These are phyloP conservation scores for Sebastes minor DNA, from an alignment of 2,797 vertebrate species.

Conservation along the genomic window DNA sequence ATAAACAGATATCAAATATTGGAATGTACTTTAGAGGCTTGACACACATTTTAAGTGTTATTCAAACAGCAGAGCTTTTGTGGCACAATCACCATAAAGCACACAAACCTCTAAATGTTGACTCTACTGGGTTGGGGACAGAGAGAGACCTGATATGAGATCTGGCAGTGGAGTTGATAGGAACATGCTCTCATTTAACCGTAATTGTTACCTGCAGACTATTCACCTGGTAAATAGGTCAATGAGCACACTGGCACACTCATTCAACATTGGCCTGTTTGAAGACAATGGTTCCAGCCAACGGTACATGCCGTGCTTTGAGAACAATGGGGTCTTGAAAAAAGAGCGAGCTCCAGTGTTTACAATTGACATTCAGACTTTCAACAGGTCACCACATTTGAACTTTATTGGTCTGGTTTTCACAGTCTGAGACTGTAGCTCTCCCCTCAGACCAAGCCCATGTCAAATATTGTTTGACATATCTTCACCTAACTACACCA, in stretches of 20 bases:
- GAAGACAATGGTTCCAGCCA: constrained; percentile 21
- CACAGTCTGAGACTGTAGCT: too few relatives aligned
- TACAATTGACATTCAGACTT: neutral
- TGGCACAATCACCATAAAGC: constrained; percentile 22
- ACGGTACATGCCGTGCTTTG: neutral
- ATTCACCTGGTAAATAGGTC: constrained; percentile 70
- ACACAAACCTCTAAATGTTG: constrained; percentile 50
- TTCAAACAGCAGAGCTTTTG: constrained; percentile 49
- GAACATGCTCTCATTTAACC: constrained; percentile 59
- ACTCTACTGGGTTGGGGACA: constrained; percentile 44
- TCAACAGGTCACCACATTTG: neutral
- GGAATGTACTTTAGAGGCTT: constrained; percentile 1
- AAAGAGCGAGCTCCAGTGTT: neutral
- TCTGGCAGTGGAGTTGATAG: constrained; percentile 52
- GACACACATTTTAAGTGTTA: constrained; percentile 26
- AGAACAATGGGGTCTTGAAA: neutral
- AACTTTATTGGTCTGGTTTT: neutral
- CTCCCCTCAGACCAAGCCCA: too few relatives aligned
- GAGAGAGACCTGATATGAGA: constrained; percentile 61
- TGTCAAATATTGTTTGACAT: too few relatives aligned
- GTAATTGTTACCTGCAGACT: constrained; percentile 72
- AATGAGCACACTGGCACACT: constrained; percentile 46
- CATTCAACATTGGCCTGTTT: constrained; percentile 18
- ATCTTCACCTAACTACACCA: too few relatives aligned
- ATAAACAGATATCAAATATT: constrained; percentile 16